Evolutionary conservation across 2,113 vertebrate species (phyloP), one percentile per base, ranked within the genome.

Genomic region (Corythaeola cristata): DNA sequence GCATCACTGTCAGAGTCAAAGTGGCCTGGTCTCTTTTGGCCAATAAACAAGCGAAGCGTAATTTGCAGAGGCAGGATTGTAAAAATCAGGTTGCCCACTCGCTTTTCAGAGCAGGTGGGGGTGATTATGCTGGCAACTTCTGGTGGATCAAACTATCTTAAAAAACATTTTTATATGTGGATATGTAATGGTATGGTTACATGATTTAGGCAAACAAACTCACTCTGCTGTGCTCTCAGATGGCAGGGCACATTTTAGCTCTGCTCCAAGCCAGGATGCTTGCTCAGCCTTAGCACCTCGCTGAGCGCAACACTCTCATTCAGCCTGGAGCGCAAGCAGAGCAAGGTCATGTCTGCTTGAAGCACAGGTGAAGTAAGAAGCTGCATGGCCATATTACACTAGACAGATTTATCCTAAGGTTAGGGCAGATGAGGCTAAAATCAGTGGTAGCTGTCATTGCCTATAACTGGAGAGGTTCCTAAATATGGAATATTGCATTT

Each of bases 401-500:
- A 82, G 20, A 27, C 33, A 78, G 49, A 58, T 86, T 90, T 74
- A 35, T 93, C 10, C 9, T 55, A 56, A 81, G 72, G 68, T 90
- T 95, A 41, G 49, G 49, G 27, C 72, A 81, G 60, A 59, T 87
- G 64, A 90, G 71, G 90, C 90, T 92, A 60, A 92, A 93, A 74
- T 88, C 45, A 62, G 86, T 85, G 71, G 35, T 78, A 94, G 44
- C 30, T 81, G 79, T 78, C 39, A 71, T 83, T 39, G 19, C 28
- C 63, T 94, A 3, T 84, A 72, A 89, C 56, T 81, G 52, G 52
- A 90, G 56, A 86, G 24, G 53, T 93, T 84, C 81, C 77, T 93
- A 88, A 88, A 79, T 91, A 41, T n/a, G 44, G 49, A 89, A 78
- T 90, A 84, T 84, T 92, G 47, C 88, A 72, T 88, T 93, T 84